Base-by-base conservation (phyloP, 1,140 invertebrate genomes). In the Achatina immaculata region DNA sequence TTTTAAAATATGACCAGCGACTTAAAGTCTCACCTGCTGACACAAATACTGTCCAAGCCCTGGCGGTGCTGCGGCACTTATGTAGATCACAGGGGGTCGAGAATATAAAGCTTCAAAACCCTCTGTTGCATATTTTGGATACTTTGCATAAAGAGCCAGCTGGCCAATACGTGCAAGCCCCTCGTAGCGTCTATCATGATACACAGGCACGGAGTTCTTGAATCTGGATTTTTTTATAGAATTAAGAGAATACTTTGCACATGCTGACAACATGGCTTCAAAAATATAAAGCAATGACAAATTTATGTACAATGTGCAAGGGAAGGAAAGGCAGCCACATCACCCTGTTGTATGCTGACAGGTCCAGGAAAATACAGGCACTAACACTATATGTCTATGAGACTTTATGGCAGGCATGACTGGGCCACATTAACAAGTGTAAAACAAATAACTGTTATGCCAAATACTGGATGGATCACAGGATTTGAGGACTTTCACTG, bases 11-110 rank as follows among this genome's bases (percentile, higher is more conserved):
- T n/a, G n/a, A n/a, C n/a, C n/a, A n/a, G n/a, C n/a, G n/a, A n/a
- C n/a, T n/a, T n/a, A 40, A 73, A 28, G 3, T 73, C 82, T 86
- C 85, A 94, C 94, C 92, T 96, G 95, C 87, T 94, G 90, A 88
- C 95, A 96, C 28, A 96, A 90, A 91, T 96, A 94, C 86, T 95
- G 94, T 9, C 95, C 95, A n/a, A 95, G 93, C 6, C 94, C 94
- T 74, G 95, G 90, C 6, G 94, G 94, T 84, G 95, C 94, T 4
- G 94, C 94, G 3, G 95, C 93, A 85, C 95, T 96, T 84, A 95
- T 95, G 92, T 97, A 97, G 87, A 97, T 95, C 38, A 95, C 92
- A 14, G 95, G 96, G 14, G 95, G 94, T 0, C 94, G 93, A 62
- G 94, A 93, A 51, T 94, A 93, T 55, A 96, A 92, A 6, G 95